Base-by-base conservation (phyloP, 1,140 invertebrate species). In the Zaprionus lachaisei region DNA sequence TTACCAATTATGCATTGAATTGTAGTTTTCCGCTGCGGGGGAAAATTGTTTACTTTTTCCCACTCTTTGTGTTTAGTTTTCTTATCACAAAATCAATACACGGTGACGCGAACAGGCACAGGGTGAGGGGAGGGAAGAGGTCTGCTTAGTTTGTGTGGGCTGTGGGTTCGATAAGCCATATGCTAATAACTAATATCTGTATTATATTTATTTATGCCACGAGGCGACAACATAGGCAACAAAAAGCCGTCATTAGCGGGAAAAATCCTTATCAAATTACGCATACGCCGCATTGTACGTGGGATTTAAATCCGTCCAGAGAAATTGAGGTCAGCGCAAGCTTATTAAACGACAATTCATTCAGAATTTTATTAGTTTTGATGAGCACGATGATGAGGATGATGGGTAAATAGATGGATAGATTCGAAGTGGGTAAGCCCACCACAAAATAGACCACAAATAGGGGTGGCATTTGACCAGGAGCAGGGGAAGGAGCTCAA, bases 131-230 rank as follows among this genome's bases (percentile, higher is more conserved):
- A 26, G 37, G 26, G 34, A 7, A 9, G 49, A 44, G 76, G 20
- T 37, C 1, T 37, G 37, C 6, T 22, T 41, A n/a, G 62, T 7
- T 49, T 58, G 67, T 49, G 57, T 54, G 56, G 57, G 41, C 20
- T 38, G 68, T 11, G 4, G 61, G 51, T 55, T 57, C 66, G 74
- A 87, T 87, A 89, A 89, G 71, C 84, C 85, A 90, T 84, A 89
- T 81, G 84, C 85, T 89, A 89, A 89, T 89, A 89, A 81, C 81
- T 81, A 89, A 89, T 89, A 90, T 89, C 78, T 76, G 72, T 81
- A 89, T 84, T 89, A 90, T 89, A 90, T 87, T 90, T 87, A 90
- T 90, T 84, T 87, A 90, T 87, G 77, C 78, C 85, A 81, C 81
- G 81, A 72, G 47, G 81, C 38, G 47, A 60, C 69, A 68, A 31